Conservation (phyloP, 2,113 vertebrate genomes). For the Pipra filicauda region DNA sequence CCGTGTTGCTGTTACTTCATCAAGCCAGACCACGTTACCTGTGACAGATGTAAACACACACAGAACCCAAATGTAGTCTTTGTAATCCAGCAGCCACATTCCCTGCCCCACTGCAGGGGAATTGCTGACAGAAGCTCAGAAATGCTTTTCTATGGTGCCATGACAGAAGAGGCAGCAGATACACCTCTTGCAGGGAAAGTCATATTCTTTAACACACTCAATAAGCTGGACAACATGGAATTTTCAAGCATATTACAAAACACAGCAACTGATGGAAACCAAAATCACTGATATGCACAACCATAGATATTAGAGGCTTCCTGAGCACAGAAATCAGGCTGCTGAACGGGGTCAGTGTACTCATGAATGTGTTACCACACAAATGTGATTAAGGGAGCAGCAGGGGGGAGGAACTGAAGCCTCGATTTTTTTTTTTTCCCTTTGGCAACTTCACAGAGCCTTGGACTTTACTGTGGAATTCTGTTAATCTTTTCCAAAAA, state of each 20-base stretch:
- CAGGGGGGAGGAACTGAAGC: background rate
- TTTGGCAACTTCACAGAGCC: background rate
- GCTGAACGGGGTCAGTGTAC: background rate
- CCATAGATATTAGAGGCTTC: background rate
- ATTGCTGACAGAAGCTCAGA: background rate
- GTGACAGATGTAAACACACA: slow-evolving; percentile 27
- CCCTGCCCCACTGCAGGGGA: background rate
- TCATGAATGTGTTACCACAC: background rate
- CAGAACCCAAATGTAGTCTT: background rate
- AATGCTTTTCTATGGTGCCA: background rate
- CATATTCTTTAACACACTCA: background rate
- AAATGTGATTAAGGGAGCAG: background rate
- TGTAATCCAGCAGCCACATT: background rate
- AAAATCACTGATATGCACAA: background rate
- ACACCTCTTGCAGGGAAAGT: background rate
- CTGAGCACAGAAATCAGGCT: background rate
- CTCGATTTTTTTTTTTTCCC: background rate
- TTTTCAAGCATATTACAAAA: background rate
- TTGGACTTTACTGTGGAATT: background rate
- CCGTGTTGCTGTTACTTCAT: slow-evolving; percentile 90
- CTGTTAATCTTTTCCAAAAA: slow-evolving; percentile 25
- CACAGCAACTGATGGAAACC: background rate
- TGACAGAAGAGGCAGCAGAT: background rate
- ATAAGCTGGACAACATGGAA: background rate
- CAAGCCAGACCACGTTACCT: slow-evolving; percentile 99